Percentiles rank a stretch among this genome's conserved stretches.
These are phyloP conservation scores for Ariopsis seemanni DNA, from an alignment of 2,113 vertebrate species.

Conservation along the genomic window DNA sequence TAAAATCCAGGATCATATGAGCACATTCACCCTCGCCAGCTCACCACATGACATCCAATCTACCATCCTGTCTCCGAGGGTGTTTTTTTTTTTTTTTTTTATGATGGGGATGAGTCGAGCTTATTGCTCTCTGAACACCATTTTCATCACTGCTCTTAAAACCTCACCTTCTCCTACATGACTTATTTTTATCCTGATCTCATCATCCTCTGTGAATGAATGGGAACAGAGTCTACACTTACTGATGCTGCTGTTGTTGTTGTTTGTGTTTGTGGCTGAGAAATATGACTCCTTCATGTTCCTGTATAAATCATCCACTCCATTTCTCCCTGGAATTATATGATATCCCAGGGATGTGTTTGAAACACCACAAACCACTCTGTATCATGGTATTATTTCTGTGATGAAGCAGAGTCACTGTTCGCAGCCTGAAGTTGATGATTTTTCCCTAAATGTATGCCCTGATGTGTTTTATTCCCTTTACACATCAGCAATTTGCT, in stretches of 20 bases:
- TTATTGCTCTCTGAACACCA: constrained; percentile 58
- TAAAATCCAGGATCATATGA: neutral
- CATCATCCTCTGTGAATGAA: neutral
- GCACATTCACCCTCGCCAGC: neutral
- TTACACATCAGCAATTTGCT: neutral
- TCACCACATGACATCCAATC: constrained; percentile 9
- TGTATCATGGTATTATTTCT: no score
- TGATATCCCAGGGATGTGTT: neutral
- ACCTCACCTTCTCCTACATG: constrained; percentile 9
- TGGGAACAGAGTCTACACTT: neutral
- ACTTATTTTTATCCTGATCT: constrained; percentile 19
- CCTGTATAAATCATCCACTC: neutral
- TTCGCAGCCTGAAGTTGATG: neutral
- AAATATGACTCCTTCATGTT: neutral
- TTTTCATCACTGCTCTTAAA: constrained; percentile 30
- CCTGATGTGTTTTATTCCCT: neutral
- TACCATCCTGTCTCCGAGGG: neutral
- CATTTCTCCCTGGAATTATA: neutral
- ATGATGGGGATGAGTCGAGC: constrained; percentile 56
- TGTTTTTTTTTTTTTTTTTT: neutral
- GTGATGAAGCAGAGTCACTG: neutral
- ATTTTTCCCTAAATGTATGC: neutral
- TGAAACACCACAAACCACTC: neutral
- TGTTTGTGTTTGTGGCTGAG: neutral
- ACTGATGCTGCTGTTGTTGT: neutral